Evolutionary conservation across 2,113 vertebrate species (phyloP).

Genomic region (Corythornis cristatus): DNA sequence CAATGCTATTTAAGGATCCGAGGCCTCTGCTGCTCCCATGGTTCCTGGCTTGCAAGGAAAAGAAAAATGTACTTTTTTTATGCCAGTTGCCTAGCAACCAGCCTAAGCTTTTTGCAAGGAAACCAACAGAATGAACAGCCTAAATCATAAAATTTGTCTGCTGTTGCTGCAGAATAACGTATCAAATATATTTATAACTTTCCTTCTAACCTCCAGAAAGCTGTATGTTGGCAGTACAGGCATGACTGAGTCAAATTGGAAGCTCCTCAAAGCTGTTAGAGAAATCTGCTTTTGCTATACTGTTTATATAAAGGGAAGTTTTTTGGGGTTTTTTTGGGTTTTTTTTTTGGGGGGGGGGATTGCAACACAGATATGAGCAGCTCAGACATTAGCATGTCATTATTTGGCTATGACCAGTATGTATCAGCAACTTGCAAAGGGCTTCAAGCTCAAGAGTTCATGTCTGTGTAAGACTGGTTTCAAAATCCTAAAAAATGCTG

Average conservation of each 20-base stretch:
- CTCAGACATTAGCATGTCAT: background rate
- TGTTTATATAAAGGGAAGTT: background rate
- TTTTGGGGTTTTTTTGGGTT: background rate
- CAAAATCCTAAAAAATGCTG: background rate
- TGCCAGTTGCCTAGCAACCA: slow-evolving; percentile 79
- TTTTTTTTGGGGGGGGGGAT: background rate
- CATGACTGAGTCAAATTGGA: slow-evolving; percentile 10
- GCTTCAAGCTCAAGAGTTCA: background rate
- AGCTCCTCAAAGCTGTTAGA: slow-evolving; percentile 29
- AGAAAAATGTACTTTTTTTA: slow-evolving; percentile 60
- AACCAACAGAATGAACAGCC: slow-evolving; percentile 65
- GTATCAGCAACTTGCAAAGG: background rate
- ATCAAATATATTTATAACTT: slow-evolving; percentile 44
- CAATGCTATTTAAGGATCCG: slow-evolving; percentile 78
- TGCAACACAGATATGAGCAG: background rate
- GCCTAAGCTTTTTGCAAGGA: slow-evolving; percentile 66
- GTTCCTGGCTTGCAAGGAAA: slow-evolving; percentile 59
- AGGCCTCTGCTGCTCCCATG: slow-evolving; percentile 59
- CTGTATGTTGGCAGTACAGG: background rate
- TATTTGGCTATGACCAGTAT: background rate
- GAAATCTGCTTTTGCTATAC: slow-evolving; percentile 11
- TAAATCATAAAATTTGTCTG: slow-evolving; percentile 61
- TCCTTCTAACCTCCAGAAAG: slow-evolving; percentile 46
- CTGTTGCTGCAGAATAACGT: slow-evolving; percentile 48
- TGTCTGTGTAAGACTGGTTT: background rate